Evolutionary conservation across 2,888 invertebrate species (phyloP).

Genomic region (Syrphus vitripennis): DNA sequence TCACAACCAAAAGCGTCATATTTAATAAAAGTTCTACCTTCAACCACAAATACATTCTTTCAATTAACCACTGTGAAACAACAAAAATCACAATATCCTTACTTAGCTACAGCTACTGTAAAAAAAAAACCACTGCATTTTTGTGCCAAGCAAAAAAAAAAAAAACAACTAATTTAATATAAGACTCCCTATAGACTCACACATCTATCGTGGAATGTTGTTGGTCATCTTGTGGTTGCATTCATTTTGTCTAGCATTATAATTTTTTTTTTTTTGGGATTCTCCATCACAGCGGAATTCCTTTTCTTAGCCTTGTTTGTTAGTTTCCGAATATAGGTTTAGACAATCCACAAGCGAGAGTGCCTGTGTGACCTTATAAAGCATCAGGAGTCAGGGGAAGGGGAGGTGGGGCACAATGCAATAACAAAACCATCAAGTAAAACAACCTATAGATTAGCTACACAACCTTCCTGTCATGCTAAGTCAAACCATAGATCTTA

Average conservation of each 20-base stretch:
- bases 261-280: constrained; percentile 61
- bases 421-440: constrained; percentile 5
- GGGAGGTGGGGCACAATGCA: background rate
- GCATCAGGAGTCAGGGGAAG: background rate
- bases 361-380: constrained; percentile 47
- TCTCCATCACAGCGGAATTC: constrained; percentile 47
- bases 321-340: constrained; percentile 64
- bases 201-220: constrained; percentile 36
- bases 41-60: constrained; percentile 24
- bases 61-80: constrained; percentile 15
- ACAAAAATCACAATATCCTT: background rate
- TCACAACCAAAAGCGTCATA: background rate
- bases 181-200: constrained; percentile 26
- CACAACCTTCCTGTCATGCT: constrained; percentile 21
- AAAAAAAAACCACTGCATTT: background rate
- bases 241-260: constrained; percentile 43
- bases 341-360: constrained; percentile 55
- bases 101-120: background rate
- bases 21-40: background rate
- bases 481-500: constrained; percentile 59
- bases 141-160: background rate
- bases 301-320: constrained; percentile 51
- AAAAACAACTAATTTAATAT: background rate
- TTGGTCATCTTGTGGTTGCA: constrained; percentile 33
- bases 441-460: constrained; percentile 13